Percentiles rank a stretch among this genome's conserved stretches.
Evolutionary conservation across 1,140 invertebrate species (phyloP).

Genomic region (Acromyrmex echinatior): DNA sequence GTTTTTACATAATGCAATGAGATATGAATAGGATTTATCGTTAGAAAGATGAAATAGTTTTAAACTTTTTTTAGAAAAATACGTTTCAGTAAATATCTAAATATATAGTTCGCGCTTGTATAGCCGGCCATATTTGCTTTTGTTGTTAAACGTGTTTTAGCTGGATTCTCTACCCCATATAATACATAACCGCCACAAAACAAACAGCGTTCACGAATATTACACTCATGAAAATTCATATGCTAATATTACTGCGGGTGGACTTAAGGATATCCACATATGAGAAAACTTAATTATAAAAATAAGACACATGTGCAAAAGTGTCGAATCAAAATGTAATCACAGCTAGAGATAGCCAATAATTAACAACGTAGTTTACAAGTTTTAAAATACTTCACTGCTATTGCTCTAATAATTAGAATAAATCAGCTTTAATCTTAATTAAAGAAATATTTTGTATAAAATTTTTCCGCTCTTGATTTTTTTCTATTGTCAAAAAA

Average conservation of each 20-base stretch:
- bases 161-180: neutral
- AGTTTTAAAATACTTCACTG: neutral
- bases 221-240: slow-evolving; percentile 59
- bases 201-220: slow-evolving; percentile 43
- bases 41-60: neutral
- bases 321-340: neutral
- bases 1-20: neutral
- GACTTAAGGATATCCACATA: slow-evolving; percentile 2
- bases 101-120: neutral
- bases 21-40: neutral
- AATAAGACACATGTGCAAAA: neutral
- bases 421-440: neutral
- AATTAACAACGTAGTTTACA: neutral
- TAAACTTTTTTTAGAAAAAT: neutral
- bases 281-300: slow-evolving; percentile 8
- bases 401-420: neutral
- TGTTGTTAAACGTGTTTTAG: slow-evolving; percentile 42
- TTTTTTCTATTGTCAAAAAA: neutral
- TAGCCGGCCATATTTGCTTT: neutral
- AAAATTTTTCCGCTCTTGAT: neutral
- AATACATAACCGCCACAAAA: slow-evolving; percentile 11
- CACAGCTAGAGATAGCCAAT: neutral
- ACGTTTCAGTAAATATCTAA: neutral
- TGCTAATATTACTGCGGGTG: slow-evolving; percentile 22
- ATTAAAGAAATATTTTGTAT: neutral